These are phyloP conservation scores for Apamea anceps DNA, from an alignment of 2,888 invertebrate genomes.

Conservation along the genomic window DNA sequence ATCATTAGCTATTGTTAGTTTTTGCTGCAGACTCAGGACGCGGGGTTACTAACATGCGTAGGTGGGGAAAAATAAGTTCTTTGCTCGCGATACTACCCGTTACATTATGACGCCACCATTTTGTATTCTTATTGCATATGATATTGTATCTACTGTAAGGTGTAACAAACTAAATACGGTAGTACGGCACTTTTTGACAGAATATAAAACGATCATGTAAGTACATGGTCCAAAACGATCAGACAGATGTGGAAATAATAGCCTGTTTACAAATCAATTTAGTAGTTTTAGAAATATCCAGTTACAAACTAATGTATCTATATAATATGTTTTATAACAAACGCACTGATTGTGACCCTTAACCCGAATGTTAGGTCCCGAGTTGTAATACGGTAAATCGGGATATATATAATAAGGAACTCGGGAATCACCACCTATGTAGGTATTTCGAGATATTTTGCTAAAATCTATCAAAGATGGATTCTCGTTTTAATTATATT, in stretches of 20 bases:
- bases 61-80: slow-evolving; percentile 58
- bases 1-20: slow-evolving; percentile 59
- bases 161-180: neutral
- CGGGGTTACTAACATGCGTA: slow-evolving; percentile 64
- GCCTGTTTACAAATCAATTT: neutral
- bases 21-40: slow-evolving; percentile 48
- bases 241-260: neutral
- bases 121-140: slow-evolving; percentile 36
- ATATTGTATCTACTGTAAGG: slow-evolving; percentile 10
- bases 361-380: neutral
- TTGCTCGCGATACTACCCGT: slow-evolving; percentile 57
- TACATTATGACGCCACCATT: slow-evolving; percentile 59
- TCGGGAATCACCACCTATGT: neutral
- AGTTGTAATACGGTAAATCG: neutral
- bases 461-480: neutral
- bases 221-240: neutral
- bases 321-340: neutral
- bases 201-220: neutral
- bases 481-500: neutral
- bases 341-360: neutral
- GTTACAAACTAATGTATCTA: neutral
- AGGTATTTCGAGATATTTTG: neutral
- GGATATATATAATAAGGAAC: neutral
- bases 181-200: neutral
- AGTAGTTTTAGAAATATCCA: neutral